Evolutionary conservation across 64 coral and sea anemone genomes (phyloP).

Genomic region (Acropora tenuis): DNA sequence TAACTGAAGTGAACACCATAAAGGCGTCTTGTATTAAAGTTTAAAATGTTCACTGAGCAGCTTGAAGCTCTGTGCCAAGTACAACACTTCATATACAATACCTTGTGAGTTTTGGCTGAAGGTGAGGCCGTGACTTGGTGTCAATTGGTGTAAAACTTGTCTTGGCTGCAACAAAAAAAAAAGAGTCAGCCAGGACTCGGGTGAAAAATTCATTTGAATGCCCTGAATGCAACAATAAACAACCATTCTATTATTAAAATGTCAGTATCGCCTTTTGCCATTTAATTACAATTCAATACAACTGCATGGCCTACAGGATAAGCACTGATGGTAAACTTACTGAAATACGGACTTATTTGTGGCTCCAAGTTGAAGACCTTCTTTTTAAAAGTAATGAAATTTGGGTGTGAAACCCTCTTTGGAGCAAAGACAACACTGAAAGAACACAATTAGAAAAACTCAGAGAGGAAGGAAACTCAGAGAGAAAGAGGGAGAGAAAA

Average conservation of each 20-base stretch:
- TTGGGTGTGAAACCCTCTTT: constrained; percentile 87
- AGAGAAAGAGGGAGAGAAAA: neutral
- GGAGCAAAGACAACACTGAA: constrained; percentile 69
- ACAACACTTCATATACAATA: neutral
- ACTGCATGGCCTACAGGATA: neutral
- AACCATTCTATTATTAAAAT: too few relatives aligned
- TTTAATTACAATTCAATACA: neutral
- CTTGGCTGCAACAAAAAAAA: constrained; percentile 34
- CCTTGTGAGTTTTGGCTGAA: constrained; percentile 71
- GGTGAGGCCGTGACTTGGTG: constrained; percentile 59
- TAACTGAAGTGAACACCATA: too few relatives aligned
- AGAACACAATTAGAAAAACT: constrained; percentile 5
- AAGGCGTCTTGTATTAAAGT: too few relatives aligned
- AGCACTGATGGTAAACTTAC: constrained; percentile 11
- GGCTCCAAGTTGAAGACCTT: constrained; percentile 86
- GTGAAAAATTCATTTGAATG: too few relatives aligned
- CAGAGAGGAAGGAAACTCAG: neutral
- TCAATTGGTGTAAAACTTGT: constrained; percentile 1
- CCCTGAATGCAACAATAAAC: too few relatives aligned
- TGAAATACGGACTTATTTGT: constrained; percentile 79
- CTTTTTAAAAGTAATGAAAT: constrained; percentile 84
- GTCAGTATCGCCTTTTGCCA: too few relatives aligned
- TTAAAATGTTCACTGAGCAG: too few relatives aligned
- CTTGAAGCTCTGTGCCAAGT: too few relatives aligned
- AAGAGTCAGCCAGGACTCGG: neutral